These are phyloP conservation scores for Trachurus trachurus DNA, from an alignment of 2,797 vertebrate species.

Conservation along the genomic window DNA sequence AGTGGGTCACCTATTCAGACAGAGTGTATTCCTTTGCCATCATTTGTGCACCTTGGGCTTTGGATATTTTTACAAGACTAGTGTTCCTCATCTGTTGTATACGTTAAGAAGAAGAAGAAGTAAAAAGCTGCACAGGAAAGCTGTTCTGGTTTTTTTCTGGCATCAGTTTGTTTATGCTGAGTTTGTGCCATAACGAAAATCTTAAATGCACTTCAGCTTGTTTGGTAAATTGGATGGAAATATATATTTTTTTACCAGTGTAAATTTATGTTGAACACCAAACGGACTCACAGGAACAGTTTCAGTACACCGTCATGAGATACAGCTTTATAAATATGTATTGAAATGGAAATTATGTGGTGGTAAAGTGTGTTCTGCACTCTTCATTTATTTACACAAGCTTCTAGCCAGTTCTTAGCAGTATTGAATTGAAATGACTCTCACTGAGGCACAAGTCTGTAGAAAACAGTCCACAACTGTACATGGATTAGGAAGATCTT, in stretches of 20 bases:
- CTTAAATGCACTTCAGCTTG: conserved; percentile 12
- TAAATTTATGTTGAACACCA: conserved; percentile 22
- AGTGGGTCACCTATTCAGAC: conserved; percentile 51
- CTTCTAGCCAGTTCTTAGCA: conserved; percentile 20
- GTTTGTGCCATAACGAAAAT: conserved; percentile 17
- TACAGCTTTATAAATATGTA: conserved; percentile 48
- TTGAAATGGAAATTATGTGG: conserved; percentile 38
- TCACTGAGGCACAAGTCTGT: background rate
- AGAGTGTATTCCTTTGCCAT: conserved; percentile 14
- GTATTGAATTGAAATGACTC: conserved; percentile 16
- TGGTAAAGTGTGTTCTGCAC: conserved; percentile 24
- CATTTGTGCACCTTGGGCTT: conserved; percentile 48
- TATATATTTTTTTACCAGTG: conserved; percentile 9
- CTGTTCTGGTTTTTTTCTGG: conserved; percentile 18
- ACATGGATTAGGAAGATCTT: conserved; percentile 42
- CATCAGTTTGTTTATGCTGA: conserved; percentile 10
- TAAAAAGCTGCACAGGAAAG: conserved; percentile 11
- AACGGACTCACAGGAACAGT: conserved; percentile 10
- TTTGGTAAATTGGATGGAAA: conserved; percentile 20
- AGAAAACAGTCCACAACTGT: conserved; percentile 30
- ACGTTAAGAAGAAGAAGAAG: background rate
- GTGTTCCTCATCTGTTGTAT: conserved; percentile 34
- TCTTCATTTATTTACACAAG: conserved; percentile 57
- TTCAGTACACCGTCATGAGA: conserved; percentile 29
- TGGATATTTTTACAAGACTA: conserved; percentile 37